phyloP scores from a whole-genome alignment of 2,113 vertebrate genomes.

The Leptobrachium leishanense region DNA sequence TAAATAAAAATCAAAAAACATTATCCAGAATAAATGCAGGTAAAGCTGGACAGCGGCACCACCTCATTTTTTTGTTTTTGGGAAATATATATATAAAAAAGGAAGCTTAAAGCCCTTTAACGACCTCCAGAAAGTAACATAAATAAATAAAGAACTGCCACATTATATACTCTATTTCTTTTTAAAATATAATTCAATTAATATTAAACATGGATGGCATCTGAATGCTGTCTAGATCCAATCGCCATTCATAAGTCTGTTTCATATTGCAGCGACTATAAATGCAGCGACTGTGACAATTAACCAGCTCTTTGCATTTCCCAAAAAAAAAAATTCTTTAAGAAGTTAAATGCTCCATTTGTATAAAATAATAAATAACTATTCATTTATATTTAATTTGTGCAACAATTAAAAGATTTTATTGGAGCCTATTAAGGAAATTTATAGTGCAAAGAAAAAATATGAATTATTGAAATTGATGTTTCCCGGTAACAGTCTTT shows the following conservation, averaged over 20 bases:
- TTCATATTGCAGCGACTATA: not conserved
- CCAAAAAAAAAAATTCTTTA: not conserved
- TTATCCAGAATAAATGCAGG: too few species aligned
- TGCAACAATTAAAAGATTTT: slow-evolving; percentile 14
- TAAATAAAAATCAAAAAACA: too few species aligned
- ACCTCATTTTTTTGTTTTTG: too few species aligned
- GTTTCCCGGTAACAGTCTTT: slow-evolving; percentile 12
- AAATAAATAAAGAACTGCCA: not conserved
- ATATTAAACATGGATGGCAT: too few species aligned
- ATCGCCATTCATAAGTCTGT: too few species aligned
- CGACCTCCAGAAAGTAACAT: not conserved
- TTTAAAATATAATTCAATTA: not conserved
- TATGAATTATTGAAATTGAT: slow-evolving; percentile 18
- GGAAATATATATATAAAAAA: not conserved
- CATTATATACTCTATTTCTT: not conserved
- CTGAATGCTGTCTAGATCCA: too few species aligned
- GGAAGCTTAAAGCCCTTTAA: not conserved
- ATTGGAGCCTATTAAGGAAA: slow-evolving; percentile 11
- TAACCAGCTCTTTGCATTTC: slow-evolving; percentile 7
- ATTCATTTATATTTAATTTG: slow-evolving; percentile 10
- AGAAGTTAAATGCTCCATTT: slow-evolving; percentile 7
- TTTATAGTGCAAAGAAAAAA: slow-evolving; percentile 13
- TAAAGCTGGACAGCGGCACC: too few species aligned
- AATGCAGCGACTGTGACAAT: not conserved
- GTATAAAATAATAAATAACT: not conserved